These are phyloP conservation scores for Parambassis ranga DNA, from an alignment of 2,797 vertebrate species.

Conservation along the genomic window DNA sequence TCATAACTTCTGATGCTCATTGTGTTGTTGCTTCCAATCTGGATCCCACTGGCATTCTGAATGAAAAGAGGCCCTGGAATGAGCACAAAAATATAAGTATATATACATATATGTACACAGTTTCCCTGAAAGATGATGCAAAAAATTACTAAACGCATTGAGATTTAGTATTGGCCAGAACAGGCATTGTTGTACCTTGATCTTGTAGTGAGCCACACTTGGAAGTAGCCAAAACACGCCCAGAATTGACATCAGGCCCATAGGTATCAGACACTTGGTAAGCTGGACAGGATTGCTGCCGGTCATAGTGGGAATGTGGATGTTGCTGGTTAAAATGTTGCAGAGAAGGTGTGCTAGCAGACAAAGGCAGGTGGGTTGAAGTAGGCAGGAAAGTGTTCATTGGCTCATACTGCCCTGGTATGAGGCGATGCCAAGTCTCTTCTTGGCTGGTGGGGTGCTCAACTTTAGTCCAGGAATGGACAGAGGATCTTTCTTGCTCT, in stretches of 20 bases:
- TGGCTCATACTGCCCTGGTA: slow-evolving; percentile 7
- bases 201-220: slow-evolving; percentile 44
- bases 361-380: background rate
- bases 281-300: slow-evolving; percentile 67
- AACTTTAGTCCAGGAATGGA: slow-evolving; percentile 76
- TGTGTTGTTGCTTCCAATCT: slow-evolving; percentile 87
- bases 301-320: slow-evolving; percentile 35
- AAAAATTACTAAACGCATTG: background rate
- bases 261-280: slow-evolving; percentile 60
- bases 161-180: background rate
- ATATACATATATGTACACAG: slow-evolving; percentile 7
- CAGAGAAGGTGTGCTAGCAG: slow-evolving; percentile 49
- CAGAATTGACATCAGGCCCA: slow-evolving; percentile 31
- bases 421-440: background rate
- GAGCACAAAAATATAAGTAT: too few relatives aligned
- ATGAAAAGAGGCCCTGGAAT: slow-evolving; percentile 74
- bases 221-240: slow-evolving; percentile 3
- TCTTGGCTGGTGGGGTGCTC: slow-evolving; percentile 44
- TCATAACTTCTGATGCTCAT: slow-evolving; percentile 78
- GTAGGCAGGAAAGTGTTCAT: background rate
- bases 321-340: slow-evolving; percentile 35
- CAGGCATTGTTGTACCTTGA: slow-evolving; percentile 45
- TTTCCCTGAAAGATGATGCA: background rate
- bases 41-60: slow-evolving; percentile 83
- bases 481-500: slow-evolving; percentile 66